Evolutionary conservation across 2,888 invertebrate genomes (phyloP).

Genomic region (Andricus quercusramuli): DNA sequence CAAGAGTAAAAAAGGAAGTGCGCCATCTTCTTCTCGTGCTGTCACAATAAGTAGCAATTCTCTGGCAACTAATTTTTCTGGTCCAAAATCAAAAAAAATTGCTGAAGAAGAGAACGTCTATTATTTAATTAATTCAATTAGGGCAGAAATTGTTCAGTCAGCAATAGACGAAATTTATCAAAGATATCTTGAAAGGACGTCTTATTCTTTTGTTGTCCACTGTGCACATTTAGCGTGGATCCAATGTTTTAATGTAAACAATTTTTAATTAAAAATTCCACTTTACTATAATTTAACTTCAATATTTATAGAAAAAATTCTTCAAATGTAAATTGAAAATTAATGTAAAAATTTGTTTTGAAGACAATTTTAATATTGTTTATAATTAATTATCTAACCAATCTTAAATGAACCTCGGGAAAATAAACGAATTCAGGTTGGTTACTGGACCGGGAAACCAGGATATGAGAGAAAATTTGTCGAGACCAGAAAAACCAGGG

Average conservation of each 20-base stretch:
- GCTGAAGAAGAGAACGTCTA: not conserved
- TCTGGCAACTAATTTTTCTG: not conserved
- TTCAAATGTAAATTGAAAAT: not conserved
- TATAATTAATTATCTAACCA: no score
- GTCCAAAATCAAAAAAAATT: not conserved
- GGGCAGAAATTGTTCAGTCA: constrained; percentile 56
- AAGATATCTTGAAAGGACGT: constrained; percentile 41
- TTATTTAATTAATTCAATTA: constrained; percentile 78
- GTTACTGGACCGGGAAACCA: no score
- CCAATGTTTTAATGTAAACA: constrained; percentile 50
- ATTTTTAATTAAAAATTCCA: not conserved
- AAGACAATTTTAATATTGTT: no score
- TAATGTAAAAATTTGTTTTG: no score
- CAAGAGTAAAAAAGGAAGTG: not conserved
- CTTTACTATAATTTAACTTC: no score
- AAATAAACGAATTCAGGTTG: no score
- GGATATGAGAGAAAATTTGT: no score
- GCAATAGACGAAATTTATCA: constrained; percentile 44
- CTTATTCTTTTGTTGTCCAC: constrained; percentile 51
- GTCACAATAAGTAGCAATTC: not conserved
- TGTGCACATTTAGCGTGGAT: constrained; percentile 53
- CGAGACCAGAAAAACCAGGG: no score
- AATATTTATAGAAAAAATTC: not conserved
- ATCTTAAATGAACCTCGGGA: no score
- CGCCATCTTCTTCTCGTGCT: not conserved